Conservation (phyloP, 2,797 vertebrate species). For the Microtus obscurus region DNA sequence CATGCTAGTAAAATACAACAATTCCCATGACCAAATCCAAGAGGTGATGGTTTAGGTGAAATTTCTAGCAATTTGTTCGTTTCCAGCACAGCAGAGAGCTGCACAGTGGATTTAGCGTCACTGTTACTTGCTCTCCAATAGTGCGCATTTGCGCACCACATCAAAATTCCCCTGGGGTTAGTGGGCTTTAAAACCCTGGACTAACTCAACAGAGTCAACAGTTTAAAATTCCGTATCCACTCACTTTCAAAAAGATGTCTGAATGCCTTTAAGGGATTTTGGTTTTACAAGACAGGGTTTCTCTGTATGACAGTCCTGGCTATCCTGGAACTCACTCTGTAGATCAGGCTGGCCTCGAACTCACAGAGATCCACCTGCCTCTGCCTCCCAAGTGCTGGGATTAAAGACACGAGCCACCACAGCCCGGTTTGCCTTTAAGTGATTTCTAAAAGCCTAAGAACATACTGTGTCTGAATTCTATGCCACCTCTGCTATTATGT, state of each 20-base stretch:
- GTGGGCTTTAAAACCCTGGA: conserved; percentile 3
- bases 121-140: neutral
- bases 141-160: neutral
- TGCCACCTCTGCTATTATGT: neutral
- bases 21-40: neutral
- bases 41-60: conserved; percentile 27
- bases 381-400: no score
- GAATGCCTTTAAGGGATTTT: neutral
- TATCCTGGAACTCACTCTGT: no score
- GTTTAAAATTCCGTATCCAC: neutral
- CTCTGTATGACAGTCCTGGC: no score
- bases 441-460: conserved; percentile 27
- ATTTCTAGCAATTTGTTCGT: neutral
- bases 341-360: no score
- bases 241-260: conserved; percentile 20
- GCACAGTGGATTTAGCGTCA: neutral
- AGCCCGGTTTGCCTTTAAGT: neutral
- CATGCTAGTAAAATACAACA: conserved; percentile 51
- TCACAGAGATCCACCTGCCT: no score
- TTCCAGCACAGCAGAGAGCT: neutral
- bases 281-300: no score
- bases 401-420: no score
- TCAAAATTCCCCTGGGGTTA: neutral
- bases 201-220: neutral
- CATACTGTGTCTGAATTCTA: neutral